Evolutionary conservation across 37 sponge, comb jelly and placozoan genomes (phyloP).

Genomic region (Theonella swinhoei): DNA sequence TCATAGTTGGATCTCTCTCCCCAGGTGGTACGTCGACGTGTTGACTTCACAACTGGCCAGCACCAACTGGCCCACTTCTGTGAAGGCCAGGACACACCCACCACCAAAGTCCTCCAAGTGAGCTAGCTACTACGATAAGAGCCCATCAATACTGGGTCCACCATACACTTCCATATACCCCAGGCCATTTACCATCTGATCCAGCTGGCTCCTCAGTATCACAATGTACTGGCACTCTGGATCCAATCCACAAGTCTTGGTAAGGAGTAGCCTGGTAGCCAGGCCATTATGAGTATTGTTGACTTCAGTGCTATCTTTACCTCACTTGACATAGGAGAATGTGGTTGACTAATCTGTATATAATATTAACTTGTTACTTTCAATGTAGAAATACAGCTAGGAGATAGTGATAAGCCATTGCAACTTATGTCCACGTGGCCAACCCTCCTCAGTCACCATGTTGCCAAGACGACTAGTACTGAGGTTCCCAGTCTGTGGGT

Average conservation of each 20-base stretch:
- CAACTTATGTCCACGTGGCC: constrained; percentile 55
- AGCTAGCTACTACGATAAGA: no score
- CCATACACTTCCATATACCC: no score
- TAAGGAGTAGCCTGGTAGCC: no score
- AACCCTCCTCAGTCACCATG: constrained; percentile 28
- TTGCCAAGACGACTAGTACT: neutral
- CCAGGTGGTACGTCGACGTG: constrained; percentile 35
- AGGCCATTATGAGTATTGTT: no score
- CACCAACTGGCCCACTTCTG: constrained; percentile 56
- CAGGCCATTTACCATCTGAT: constrained; percentile 45
- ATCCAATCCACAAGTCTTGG: constrained; percentile 52
- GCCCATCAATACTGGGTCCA: no score
- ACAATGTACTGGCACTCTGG: constrained; percentile 63
- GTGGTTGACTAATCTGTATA: no score
- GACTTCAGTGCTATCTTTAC: no score
- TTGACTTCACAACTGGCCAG: constrained; percentile 44
- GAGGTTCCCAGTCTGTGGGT: constrained; percentile 52
- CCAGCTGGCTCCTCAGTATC: constrained; percentile 10
- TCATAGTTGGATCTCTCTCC: no score
- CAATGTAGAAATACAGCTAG: constrained; percentile 60
- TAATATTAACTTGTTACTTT: neutral
- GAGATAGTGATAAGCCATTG: constrained; percentile 73
- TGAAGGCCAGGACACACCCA: constrained; percentile 41
- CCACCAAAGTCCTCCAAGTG: constrained; percentile 40
- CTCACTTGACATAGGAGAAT: no score